Evolutionary conservation across 2,888 invertebrate species (phyloP), one percentile per base, ranked within the genome.

Genomic region (Philereme transversata): DNA sequence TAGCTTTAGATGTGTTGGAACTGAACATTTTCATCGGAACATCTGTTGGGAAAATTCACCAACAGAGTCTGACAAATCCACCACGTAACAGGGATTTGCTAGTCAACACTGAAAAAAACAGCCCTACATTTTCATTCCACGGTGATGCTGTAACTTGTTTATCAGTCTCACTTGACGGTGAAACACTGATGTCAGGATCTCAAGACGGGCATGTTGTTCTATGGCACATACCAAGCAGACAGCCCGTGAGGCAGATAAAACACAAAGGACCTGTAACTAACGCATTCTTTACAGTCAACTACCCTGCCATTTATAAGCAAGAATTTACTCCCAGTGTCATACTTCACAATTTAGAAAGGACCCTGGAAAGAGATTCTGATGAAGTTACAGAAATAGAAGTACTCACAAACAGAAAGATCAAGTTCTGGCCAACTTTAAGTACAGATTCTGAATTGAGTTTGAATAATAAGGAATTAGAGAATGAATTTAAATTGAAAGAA

Each of bases 191-290:
- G 57, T 97, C 98, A 0, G 97, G 96, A 0, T 95, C 96, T 0
- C 93, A 94, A 64, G 97, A 97, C 86, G 94, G 94, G 51, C 93
- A 93, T 62, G 95, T 97, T 0, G 94, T 95, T 68, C 78, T 97
- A 33, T 98, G 98, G 98, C 96, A 98, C 72, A 94, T 97, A 57
- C 87, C 88, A 5, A 97, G 96, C 79, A 93, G 94, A 61, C 97
- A 97, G 80, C 94, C 96, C 51, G 82, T 97, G 4, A 93, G 95
- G 70, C 95, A 93, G 51, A 90, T 97, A 68, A 85, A 93, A 45
- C 96, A 96, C 70, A 96, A 96, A 84, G 96, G 96, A n/a, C 82
- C 94, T 0, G 88, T 97, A 0, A 96, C 95, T 0, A 97, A 97
- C 85, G 93, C 96, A 1, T 93, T 93, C 60, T 95, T 96, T 75